Conservation (phyloP, 2,888 invertebrate genomes). For the Taenaris catops region DNA sequence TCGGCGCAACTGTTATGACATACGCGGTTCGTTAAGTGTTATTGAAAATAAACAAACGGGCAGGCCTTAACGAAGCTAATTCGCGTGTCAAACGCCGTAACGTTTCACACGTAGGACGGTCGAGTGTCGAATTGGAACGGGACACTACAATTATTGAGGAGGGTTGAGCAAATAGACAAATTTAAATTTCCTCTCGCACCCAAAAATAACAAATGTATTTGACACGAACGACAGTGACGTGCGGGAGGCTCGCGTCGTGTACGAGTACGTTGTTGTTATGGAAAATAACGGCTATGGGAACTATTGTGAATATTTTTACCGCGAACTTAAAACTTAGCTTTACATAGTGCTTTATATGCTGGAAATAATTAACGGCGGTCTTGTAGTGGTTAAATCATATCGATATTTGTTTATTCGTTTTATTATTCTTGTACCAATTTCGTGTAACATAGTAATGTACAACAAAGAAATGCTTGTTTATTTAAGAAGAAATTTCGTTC, state of each 20-base stretch:
- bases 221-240: conserved; percentile 11
- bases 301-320: no score
- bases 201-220: conserved; percentile 16
- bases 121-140: conserved; percentile 19
- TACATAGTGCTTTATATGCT: no score
- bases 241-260: conserved; percentile 1
- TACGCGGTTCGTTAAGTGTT: conserved; percentile 65
- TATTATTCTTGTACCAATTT: no score
- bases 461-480: no score
- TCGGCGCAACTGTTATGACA: conserved; percentile 75
- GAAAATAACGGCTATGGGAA: not conserved
- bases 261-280: conserved; percentile 1
- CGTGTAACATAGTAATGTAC: no score
- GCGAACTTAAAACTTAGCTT: no score
- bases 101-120: conserved; percentile 23
- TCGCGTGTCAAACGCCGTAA: conserved; percentile 30
- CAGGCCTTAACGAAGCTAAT: conserved; percentile 42
- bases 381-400: no score
- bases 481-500: no score
- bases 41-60: conserved; percentile 61
- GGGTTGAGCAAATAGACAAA: conserved; percentile 23
- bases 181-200: conserved; percentile 15
- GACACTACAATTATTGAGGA: conserved; percentile 26
- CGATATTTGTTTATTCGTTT: no score
- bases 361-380: no score